Percentiles rank a stretch among this genome's conserved stretches.
These are phyloP conservation scores for Prionace glauca DNA, from an alignment of 2,797 vertebrate genomes.

Conservation along the genomic window DNA sequence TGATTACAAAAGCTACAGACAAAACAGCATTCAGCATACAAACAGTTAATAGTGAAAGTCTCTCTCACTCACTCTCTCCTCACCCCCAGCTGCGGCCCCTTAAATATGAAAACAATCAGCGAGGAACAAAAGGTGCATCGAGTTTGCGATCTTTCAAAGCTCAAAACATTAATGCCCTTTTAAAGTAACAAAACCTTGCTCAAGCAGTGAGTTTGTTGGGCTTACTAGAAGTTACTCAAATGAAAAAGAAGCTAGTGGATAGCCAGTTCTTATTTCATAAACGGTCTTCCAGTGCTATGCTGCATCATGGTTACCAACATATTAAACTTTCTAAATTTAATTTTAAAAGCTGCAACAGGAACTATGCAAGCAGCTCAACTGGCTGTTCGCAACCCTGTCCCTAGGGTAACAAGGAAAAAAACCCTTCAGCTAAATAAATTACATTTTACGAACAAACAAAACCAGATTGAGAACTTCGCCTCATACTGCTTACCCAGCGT, in stretches of 20 bases:
- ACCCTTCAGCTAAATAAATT: conserved; percentile 26
- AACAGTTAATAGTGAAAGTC: background rate
- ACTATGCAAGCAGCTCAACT: background rate
- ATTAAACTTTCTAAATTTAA: background rate
- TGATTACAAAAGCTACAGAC: background rate
- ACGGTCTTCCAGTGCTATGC: background rate
- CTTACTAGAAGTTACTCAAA: background rate
- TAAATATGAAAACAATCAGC: background rate
- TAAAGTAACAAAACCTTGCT: background rate
- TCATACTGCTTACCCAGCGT: background rate
- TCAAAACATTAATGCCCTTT: background rate
- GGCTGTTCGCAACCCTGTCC: background rate
- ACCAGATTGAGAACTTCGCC: background rate
- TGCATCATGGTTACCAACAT: background rate
- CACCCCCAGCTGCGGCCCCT: background rate
- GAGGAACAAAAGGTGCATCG: background rate
- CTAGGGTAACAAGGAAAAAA: background rate
- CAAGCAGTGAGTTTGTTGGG: background rate
- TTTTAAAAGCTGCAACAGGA: conserved; percentile 5
- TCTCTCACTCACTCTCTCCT: background rate
- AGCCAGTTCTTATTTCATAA: background rate
- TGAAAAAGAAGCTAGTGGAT: background rate
- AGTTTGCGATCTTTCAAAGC: background rate
- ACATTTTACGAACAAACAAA: background rate
- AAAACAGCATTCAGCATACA: background rate